Evolutionary conservation across 2,888 invertebrate genomes (phyloP).

Genomic region (Antitype chi): DNA sequence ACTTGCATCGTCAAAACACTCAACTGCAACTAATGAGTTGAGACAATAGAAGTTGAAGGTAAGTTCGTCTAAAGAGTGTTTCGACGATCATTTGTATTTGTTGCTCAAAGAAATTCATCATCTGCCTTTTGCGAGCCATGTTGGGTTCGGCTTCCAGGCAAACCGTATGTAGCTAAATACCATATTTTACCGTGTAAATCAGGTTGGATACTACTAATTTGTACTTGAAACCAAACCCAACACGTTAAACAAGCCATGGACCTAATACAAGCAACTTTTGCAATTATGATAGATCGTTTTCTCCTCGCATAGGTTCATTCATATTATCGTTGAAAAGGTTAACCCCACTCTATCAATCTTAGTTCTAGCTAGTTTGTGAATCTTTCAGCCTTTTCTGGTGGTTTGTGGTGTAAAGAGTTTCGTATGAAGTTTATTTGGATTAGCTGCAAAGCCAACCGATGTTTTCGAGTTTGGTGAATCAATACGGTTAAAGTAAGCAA

Average conservation of each 20-base stretch:
- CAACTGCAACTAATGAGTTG: too few relatives aligned
- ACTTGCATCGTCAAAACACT: too few relatives aligned
- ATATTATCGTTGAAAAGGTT: conserved; percentile 28
- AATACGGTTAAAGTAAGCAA: neutral
- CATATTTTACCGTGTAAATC: neutral
- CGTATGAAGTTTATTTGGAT: conserved; percentile 10
- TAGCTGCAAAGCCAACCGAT: neutral
- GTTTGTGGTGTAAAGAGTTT: neutral
- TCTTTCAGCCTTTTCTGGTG: conserved; percentile 15
- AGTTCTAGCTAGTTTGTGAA: conserved; percentile 44
- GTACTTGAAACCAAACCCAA: neutral
- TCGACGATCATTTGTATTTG: too few relatives aligned
- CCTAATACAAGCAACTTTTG: neutral
- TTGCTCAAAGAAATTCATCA: too few relatives aligned
- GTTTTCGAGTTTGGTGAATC: neutral
- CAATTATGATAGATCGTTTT: conserved; percentile 40
- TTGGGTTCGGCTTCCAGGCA: too few relatives aligned
- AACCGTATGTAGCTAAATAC: too few relatives aligned
- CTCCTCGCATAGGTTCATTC: neutral
- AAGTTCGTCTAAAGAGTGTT: too few relatives aligned
- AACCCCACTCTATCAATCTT: conserved; percentile 47
- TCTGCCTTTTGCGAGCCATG: too few relatives aligned
- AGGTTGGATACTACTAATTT: neutral
- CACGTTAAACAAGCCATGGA: neutral
- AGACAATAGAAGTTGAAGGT: too few relatives aligned